Percentiles rank a stretch among this genome's conserved stretches.
phyloP scores from a whole-genome alignment of 92 coral and sea anemone species.

The Actinernus sp. region DNA sequence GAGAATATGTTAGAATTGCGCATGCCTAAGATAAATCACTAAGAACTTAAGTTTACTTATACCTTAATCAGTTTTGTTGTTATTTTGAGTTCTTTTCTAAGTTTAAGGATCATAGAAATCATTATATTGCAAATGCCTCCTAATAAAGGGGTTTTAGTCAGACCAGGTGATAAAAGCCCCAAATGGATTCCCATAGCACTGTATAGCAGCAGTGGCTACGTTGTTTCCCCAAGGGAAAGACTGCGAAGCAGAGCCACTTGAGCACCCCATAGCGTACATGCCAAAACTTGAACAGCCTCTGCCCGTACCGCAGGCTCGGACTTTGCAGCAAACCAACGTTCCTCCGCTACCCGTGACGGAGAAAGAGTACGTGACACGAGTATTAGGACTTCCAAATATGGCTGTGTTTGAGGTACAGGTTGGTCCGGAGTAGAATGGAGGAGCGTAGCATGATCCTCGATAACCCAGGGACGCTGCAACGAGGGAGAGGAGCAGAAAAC shows the following conservation, averaged over 20 bases:
- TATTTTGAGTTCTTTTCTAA: no score
- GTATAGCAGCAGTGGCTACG: slow-evolving; percentile 33
- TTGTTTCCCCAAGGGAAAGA: slow-evolving; percentile 49
- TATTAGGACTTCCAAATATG: slow-evolving; percentile 21
- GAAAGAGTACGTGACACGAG: slow-evolving; percentile 14
- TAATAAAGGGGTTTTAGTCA: no score
- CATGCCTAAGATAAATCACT: no score
- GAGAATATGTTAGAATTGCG: no score
- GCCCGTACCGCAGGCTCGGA: slow-evolving; percentile 19
- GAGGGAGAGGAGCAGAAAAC: slow-evolving; percentile 8
- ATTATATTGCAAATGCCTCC: no score
- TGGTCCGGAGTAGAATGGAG: slow-evolving; percentile 10
- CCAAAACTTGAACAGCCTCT: slow-evolving; percentile 16
- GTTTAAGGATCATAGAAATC: no score
- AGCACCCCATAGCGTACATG: slow-evolving; percentile 30
- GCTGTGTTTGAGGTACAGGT: slow-evolving; percentile 4
- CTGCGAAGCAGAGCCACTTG: slow-evolving; percentile 7
- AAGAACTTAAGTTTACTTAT: no score
- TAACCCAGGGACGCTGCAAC: slow-evolving; percentile 12
- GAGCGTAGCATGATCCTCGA: slow-evolving; percentile 30
- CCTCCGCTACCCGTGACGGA: slow-evolving; percentile 14
- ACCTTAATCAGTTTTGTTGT: no score
- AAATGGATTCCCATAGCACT: slow-evolving; percentile 30
- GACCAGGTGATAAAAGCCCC: slow-evolving; percentile 32
- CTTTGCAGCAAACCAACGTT: slow-evolving; percentile 22